Evolutionary conservation across 2,113 vertebrate species (phyloP).

Genomic region (Connochaetes taurinus): DNA sequence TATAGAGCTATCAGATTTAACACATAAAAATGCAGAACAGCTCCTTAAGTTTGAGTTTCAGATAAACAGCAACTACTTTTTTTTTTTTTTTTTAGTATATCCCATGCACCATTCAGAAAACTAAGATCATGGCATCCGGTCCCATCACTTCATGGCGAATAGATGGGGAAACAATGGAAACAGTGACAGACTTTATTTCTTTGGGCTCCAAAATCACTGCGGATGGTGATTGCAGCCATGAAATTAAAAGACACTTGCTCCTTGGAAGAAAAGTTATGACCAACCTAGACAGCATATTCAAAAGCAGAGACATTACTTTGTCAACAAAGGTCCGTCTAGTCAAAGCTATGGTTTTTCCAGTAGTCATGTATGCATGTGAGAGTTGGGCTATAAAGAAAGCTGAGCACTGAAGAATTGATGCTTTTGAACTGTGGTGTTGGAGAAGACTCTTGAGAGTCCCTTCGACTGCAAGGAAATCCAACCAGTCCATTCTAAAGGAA

Average conservation of each 20-base stretch:
- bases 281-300: background rate
- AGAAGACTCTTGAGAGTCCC: background rate
- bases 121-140: background rate
- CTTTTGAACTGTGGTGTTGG: background rate
- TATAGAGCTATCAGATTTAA: background rate
- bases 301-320: background rate
- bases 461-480: background rate
- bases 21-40: background rate
- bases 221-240: background rate
- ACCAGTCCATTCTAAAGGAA: background rate
- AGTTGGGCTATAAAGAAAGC: background rate
- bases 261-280: background rate
- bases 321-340: background rate
- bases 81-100: background rate
- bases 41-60: background rate
- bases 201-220: background rate
- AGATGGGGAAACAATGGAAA: background rate
- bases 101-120: background rate
- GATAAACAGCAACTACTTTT: background rate
- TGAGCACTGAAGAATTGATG: accelerated
- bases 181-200: background rate
- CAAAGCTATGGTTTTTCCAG: background rate
- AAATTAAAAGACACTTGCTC: background rate
- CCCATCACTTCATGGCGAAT: background rate
- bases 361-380: background rate